These are phyloP conservation scores for Alosa sapidissima DNA, from an alignment of 2,797 vertebrate genomes.

Conservation along the genomic window DNA sequence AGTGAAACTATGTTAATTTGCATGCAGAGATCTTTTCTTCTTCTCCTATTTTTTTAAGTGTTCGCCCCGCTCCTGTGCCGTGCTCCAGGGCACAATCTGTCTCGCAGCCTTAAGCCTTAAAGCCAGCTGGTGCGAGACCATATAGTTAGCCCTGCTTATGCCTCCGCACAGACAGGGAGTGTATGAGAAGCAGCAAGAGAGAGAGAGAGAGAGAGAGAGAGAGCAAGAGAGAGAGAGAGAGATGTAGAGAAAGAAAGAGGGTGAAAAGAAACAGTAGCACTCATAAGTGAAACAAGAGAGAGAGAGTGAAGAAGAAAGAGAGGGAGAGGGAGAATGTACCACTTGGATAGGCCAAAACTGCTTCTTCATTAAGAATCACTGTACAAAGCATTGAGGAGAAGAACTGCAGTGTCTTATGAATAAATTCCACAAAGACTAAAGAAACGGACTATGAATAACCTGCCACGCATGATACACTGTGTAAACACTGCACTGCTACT, in stretches of 20 bases:
- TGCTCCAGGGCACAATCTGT: constrained; percentile 49
- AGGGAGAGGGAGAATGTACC: not conserved
- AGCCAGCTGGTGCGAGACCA: constrained; percentile 17
- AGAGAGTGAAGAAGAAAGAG: constrained; percentile 2
- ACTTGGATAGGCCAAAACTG: not conserved
- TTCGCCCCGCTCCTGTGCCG: constrained; percentile 35
- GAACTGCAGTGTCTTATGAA: not conserved
- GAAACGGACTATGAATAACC: not conserved
- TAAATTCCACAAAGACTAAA: not conserved
- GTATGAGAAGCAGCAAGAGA: constrained; percentile 3
- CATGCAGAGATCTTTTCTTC: constrained; percentile 42
- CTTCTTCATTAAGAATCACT: constrained; percentile 5
- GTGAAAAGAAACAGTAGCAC: not conserved
- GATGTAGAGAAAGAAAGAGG: constrained; percentile 14
- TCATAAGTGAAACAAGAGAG: constrained; percentile 29
- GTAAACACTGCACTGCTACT: constrained; percentile 4
- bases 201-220: not conserved
- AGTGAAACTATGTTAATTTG: constrained; percentile 61
- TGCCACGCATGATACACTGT: not conserved
- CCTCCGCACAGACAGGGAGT: not conserved
- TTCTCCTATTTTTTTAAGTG: not conserved
- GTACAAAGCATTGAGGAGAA: not conserved
- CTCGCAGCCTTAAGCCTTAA: constrained; percentile 20
- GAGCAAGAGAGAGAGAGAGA: not conserved
- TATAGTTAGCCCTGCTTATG: constrained; percentile 22